Evolutionary conservation across 2,113 vertebrate species (phyloP).

Genomic region (Chaetorhynchus papuensis): DNA sequence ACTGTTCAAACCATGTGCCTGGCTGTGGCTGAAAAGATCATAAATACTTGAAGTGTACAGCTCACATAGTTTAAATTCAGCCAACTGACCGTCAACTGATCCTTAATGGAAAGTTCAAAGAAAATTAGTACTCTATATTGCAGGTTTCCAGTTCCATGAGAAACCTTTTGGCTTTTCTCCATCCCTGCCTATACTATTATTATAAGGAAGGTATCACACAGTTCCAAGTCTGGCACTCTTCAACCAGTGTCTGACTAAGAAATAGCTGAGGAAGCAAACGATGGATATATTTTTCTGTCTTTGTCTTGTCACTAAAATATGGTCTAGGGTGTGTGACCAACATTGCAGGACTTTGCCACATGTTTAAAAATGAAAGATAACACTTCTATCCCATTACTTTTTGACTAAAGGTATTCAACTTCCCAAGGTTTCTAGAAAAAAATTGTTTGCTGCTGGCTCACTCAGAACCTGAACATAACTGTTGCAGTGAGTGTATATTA

Average conservation of each 20-base stretch:
- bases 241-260: neutral
- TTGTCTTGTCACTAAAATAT: neutral
- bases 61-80: neutral
- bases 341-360: neutral
- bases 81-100: neutral
- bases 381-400: neutral
- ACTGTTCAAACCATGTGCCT: neutral
- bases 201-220: neutral
- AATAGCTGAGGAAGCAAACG: neutral
- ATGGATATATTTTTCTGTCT: neutral
- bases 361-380: neutral
- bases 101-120: slow-evolving; percentile 20
- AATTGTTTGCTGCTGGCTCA: neutral
- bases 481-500: neutral
- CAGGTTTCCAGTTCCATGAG: neutral
- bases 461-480: neutral
- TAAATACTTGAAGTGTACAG: neutral
- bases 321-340: neutral
- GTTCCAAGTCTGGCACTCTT: neutral
- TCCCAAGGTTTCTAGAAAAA: neutral
- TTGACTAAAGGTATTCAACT: neutral
- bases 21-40: neutral
- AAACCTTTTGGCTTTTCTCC: neutral
- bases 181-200: neutral
- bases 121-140: neutral